Conservation (phyloP, 2,888 invertebrate species). For the Pinctada fucata region DNA sequence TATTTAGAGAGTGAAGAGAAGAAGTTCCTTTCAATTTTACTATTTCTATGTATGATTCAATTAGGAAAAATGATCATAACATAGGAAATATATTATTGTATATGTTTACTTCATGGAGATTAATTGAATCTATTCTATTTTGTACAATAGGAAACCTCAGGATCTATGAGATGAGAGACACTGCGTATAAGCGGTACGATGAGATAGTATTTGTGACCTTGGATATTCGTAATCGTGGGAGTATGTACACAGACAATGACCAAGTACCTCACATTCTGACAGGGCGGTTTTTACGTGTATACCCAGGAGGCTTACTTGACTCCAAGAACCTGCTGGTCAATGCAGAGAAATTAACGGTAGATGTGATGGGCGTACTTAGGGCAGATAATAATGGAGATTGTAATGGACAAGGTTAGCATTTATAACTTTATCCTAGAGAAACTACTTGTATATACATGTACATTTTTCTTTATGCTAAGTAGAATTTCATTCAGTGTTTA, state of each 20-base stretch:
- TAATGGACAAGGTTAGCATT: constrained; percentile 38
- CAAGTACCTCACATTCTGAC: constrained; percentile 35
- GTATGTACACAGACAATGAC: constrained; percentile 56
- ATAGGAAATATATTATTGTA: too few relatives aligned
- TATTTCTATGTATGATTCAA: too few relatives aligned
- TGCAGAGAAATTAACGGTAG: constrained; percentile 52
- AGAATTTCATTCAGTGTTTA: too few relatives aligned
- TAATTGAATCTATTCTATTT: too few relatives aligned
- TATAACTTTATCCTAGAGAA: too few relatives aligned
- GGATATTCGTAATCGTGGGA: constrained; percentile 60
- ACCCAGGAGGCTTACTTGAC: constrained; percentile 58
- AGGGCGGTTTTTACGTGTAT: constrained; percentile 50
- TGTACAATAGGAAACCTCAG: constrained; percentile 50
- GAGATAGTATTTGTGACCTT: constrained; percentile 53
- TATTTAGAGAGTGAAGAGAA: too few relatives aligned
- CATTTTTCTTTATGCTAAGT: too few relatives aligned
- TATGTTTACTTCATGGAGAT: too few relatives aligned
- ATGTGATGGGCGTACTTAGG: constrained; percentile 57
- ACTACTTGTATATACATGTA: too few relatives aligned
- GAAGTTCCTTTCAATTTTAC: too few relatives aligned
- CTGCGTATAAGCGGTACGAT: constrained; percentile 51
- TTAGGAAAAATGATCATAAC: too few relatives aligned
- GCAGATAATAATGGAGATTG: constrained; percentile 55
- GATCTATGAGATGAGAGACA: constrained; percentile 59
- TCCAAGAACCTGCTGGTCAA: constrained; percentile 52